A percentile compares a stretch with the other conserved stretches of the same genome.
Conservation (phyloP, 1,140 invertebrate species). For the Drosophila takahashii region DNA sequence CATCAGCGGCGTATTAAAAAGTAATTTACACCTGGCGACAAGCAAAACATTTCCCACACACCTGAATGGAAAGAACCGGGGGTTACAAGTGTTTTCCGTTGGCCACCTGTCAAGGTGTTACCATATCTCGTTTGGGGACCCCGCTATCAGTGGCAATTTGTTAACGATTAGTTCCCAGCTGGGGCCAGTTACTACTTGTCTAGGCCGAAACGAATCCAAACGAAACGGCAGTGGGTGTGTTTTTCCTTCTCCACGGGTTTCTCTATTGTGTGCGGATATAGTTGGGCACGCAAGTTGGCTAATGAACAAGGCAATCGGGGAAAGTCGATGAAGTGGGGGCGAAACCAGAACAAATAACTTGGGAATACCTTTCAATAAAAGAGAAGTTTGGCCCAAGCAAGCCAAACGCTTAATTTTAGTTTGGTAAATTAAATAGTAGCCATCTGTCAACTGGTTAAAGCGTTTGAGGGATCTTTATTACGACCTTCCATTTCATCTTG, state of each 20-base stretch:
- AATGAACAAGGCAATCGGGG: conserved; percentile 19
- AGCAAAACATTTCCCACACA: conserved; percentile 63
- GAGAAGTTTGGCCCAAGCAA: conserved; percentile 14
- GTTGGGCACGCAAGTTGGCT: conserved; percentile 39
- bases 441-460: neutral
- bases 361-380: conserved; percentile 38
- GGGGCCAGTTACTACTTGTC: conserved; percentile 35
- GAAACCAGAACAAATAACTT: conserved; percentile 27
- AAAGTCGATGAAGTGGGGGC: conserved; percentile 1
- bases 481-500: neutral
- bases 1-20: conserved; percentile 73
- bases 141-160: conserved; percentile 73
- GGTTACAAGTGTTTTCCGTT: conserved; percentile 40
- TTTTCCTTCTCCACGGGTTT: neutral
- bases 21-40: conserved; percentile 75
- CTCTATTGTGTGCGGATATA: neutral
- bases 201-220: conserved; percentile 14
- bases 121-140: conserved; percentile 54
- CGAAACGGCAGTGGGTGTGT: conserved; percentile 7
- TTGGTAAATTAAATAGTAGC: conserved; percentile 6
- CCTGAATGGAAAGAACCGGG: conserved; percentile 1
- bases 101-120: conserved; percentile 44
- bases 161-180: conserved; percentile 74
- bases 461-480: neutral
- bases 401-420: conserved; percentile 1